Evolutionary conservation across 2,113 vertebrate species (phyloP).

Genomic region (Alethe castanea): DNA sequence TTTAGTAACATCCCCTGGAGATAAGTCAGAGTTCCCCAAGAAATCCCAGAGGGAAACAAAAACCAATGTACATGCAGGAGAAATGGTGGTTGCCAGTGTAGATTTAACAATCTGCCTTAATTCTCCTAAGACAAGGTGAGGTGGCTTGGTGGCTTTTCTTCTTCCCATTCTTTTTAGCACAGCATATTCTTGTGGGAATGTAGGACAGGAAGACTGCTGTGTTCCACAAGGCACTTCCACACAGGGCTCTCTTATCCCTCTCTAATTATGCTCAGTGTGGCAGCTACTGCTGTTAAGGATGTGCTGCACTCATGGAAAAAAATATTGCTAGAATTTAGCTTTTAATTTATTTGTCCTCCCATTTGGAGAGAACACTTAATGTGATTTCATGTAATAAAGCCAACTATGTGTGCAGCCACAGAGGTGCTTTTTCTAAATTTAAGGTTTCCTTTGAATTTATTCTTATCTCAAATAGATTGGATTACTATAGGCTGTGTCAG

Average conservation of each 20-base stretch:
- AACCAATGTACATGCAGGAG: background rate
- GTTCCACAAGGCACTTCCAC: background rate
- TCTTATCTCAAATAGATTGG: slow-evolving; percentile 5
- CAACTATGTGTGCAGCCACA: background rate
- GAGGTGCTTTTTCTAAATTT: slow-evolving; percentile 24
- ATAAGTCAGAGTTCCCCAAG: background rate
- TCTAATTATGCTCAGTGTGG: background rate
- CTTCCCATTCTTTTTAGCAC: background rate
- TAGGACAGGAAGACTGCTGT: background rate
- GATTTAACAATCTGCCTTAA: background rate
- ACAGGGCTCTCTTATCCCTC: background rate
- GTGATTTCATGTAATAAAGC: background rate
- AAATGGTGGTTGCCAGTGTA: background rate
- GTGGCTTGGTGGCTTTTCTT: background rate
- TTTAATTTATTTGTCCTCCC: background rate
- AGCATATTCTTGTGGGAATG: rapidly evolving
- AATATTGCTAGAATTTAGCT: background rate
- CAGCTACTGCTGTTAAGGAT: background rate
- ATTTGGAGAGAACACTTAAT: background rate
- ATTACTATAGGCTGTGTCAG: slow-evolving; percentile 22
- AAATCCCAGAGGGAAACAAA: background rate
- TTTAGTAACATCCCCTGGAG: background rate
- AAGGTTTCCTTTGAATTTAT: slow-evolving; percentile 20
- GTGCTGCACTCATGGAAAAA: background rate
- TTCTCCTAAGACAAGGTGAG: background rate